Evolutionary conservation across 2,888 invertebrate genomes (phyloP).

Genomic region (Epinotia demarniana): DNA sequence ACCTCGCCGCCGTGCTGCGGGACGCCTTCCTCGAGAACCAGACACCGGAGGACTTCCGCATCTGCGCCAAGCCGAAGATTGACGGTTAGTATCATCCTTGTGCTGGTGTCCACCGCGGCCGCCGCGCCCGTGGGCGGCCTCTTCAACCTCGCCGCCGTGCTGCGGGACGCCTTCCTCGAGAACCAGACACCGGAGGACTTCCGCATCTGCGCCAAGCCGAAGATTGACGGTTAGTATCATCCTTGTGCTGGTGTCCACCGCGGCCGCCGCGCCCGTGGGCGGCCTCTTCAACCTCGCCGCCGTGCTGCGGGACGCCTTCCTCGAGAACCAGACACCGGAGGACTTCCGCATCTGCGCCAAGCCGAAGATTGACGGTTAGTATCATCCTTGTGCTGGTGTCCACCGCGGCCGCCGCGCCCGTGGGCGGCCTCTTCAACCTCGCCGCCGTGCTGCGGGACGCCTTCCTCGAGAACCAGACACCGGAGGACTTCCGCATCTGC

Average conservation of each 20-base stretch:
- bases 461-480: constrained; percentile 93
- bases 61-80: constrained; percentile 94
- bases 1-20: constrained; percentile 95
- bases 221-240: constrained; percentile 87
- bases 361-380: constrained; percentile 91
- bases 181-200: constrained; percentile 93
- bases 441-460: constrained; percentile 96
- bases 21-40: constrained; percentile 96
- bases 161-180: constrained; percentile 94
- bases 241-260: too few species aligned
- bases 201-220: constrained; percentile 92
- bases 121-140: constrained; percentile 92
- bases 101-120: too few species aligned
- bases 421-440: constrained; percentile 97
- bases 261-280: constrained; percentile 89
- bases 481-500: constrained; percentile 91
- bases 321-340: constrained; percentile 93
- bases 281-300: constrained; percentile 98
- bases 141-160: constrained; percentile 97
- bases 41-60: constrained; percentile 90
- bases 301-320: constrained; percentile 93
- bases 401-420: constrained; percentile 87
- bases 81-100: constrained; percentile 76
- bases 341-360: constrained; percentile 92
- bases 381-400: too few species aligned